Conservation (phyloP, 2,888 invertebrate genomes). For the Chalcosyrphus nemorum region DNA sequence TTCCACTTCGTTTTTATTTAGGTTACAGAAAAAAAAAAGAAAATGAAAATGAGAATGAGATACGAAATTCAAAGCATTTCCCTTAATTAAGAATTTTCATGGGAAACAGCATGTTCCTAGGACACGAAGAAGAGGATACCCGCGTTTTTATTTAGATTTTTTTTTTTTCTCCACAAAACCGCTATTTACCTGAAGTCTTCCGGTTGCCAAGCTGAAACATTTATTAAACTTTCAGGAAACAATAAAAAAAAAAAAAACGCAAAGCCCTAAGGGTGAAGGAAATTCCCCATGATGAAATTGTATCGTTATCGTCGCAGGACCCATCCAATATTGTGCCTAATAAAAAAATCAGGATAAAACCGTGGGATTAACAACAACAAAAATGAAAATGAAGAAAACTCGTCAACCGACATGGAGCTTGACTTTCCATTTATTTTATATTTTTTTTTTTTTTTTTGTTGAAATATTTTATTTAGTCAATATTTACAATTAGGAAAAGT, state of each 20-base stretch:
- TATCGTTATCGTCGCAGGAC: constrained; percentile 32
- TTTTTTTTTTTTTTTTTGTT: background rate
- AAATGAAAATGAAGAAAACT: background rate
- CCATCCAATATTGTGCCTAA: constrained; percentile 31
- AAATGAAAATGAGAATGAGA: too few species aligned
- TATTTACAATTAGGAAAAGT: constrained; percentile 15
- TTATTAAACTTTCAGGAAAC: constrained; percentile 66
- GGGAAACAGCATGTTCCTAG: constrained; percentile 60
- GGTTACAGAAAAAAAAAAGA: constrained; percentile 6
- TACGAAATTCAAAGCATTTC: constrained; percentile 53
- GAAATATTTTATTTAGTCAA: constrained; percentile 16
- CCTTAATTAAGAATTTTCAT: constrained; percentile 67
- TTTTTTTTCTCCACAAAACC: constrained; percentile 12
- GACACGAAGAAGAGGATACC: constrained; percentile 37
- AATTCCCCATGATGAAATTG: constrained; percentile 40
- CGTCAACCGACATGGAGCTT: background rate
- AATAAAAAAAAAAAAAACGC: constrained; percentile 30
- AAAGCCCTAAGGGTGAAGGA: constrained; percentile 5
- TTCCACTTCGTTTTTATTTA: background rate
- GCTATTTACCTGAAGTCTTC: constrained; percentile 56
- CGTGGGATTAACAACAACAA: constrained; percentile 7
- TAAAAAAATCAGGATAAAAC: constrained; percentile 37
- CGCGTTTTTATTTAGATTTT: constrained; percentile 20
- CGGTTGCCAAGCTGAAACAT: constrained; percentile 49
- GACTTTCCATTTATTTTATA: constrained; percentile 8